Evolutionary conservation across 2,888 invertebrate species (phyloP).

Genomic region (Crioceris asparagi): DNA sequence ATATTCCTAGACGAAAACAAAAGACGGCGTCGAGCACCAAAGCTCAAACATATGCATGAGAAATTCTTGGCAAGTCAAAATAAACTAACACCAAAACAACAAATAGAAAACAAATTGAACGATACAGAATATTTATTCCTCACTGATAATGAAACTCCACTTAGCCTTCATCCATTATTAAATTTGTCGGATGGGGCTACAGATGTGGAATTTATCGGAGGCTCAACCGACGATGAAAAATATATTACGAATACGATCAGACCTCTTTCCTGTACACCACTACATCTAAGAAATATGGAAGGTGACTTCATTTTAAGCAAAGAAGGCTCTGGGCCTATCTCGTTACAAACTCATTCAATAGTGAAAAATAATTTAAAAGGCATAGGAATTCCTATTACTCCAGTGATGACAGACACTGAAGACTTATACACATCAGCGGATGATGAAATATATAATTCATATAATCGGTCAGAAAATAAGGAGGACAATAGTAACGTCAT

Average conservation of each 20-base stretch:
- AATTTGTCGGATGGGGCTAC: constrained; percentile 24
- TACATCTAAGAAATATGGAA: constrained; percentile 26
- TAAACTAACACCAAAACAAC: constrained; percentile 11
- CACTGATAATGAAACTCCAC: constrained; percentile 21
- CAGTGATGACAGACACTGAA: constrained; percentile 37
- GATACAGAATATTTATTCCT: constrained; percentile 38
- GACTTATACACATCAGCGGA: constrained; percentile 39
- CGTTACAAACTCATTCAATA: constrained; percentile 16
- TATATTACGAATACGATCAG: constrained; percentile 11
- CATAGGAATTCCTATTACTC: constrained; percentile 15
- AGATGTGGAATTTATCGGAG: constrained; percentile 37
- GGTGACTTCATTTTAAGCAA: constrained; percentile 26
- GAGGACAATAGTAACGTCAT: too few relatives aligned
- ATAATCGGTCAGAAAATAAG: constrained; percentile 37
- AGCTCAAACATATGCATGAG: constrained; percentile 22
- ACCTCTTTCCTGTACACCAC: constrained; percentile 24
- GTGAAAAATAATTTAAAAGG: constrained; percentile 16
- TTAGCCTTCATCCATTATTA: constrained; percentile 10
- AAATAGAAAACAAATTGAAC: constrained; percentile 20
- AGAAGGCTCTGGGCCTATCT: constrained; percentile 30
- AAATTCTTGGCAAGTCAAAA: constrained; percentile 13
- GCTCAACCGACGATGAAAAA: constrained; percentile 29
- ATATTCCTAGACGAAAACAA: constrained; percentile 15
- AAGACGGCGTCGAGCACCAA: constrained; percentile 19
- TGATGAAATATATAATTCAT: constrained; percentile 29